Evolutionary conservation across 2,888 invertebrate species (phyloP), one percentile per base, ranked within the genome.

Genomic region (Ypsolopha sequella): DNA sequence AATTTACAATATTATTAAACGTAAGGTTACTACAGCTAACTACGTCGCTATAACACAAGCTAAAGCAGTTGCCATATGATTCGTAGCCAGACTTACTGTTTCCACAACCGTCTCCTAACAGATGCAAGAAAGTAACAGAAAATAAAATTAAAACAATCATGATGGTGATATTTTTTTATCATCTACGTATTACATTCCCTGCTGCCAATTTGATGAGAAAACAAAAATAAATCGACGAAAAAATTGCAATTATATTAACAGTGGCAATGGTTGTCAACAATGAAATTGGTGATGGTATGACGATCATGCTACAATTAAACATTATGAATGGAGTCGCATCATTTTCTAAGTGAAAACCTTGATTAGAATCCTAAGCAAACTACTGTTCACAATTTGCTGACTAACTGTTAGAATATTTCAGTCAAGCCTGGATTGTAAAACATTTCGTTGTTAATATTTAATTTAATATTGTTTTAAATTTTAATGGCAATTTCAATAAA

Each of bases 41-140:
- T 73, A 76, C 76, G 66, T 55, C 53, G 63, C 73, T 73, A 77
- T 34, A 10, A 36, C 39, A 72, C 63, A 82, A 84, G 84, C 84
- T 66, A 82, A 84, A 81, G 84, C 76, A 79, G 68, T 74, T 78
- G 76, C 77, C 74, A 80, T 66, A 79, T 76, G 76, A 76, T 61
- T 69, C 76, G 73, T 75, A 62, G 76, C 73, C 73, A 24, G 36
- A 86, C 86, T 86, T 86, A 86, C 86, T 86, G 86, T 85, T 86
- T 86, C 86, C 85, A 86, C 76, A 86, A 85, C 64, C 85, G 81
- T 86, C 86, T 85, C 84, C 86, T 86, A 86, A 81, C 82, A 80
- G 86, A 85, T 84, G 86, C 86, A 79, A 82, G 81, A 80, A 80
- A 73, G 74, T 78, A 82, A 84, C 76, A 80, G 75, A 84, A 81